Evolutionary conservation across 2,113 vertebrate genomes (phyloP).

Genomic region (Urocitellus parryii): DNA sequence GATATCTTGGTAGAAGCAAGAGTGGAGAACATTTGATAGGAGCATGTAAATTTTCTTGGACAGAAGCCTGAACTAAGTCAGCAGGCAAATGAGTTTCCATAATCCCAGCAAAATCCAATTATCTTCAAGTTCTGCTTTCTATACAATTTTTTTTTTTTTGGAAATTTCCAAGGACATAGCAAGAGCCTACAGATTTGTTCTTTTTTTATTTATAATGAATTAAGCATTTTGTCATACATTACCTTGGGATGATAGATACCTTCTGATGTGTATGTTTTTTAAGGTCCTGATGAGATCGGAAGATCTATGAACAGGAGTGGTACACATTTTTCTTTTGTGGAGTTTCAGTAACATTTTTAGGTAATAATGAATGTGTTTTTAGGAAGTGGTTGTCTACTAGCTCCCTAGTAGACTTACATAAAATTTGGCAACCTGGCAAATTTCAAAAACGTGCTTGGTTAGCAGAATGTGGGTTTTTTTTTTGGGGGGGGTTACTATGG

Average conservation of each 20-base stretch:
- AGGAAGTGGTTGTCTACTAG: not conserved
- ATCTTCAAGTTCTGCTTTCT: not conserved
- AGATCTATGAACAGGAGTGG: not conserved
- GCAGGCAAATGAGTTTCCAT: not conserved
- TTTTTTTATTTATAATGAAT: not conserved
- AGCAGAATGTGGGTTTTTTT: not conserved
- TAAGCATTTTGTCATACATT: not conserved
- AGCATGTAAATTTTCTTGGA: too few species aligned
- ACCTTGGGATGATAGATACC: not conserved
- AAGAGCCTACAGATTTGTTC: not conserved
- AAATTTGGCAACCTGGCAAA: not conserved
- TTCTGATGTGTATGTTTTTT: not conserved
- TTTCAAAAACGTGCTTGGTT: not conserved
- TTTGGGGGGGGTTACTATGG: too few species aligned
- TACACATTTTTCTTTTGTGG: not conserved
- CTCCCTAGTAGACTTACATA: not conserved
- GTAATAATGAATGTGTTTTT: not conserved
- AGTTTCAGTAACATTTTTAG: not conserved
- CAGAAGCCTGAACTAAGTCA: not conserved
- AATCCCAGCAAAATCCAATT: not conserved
- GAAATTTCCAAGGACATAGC: not conserved
- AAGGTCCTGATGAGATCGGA: not conserved
- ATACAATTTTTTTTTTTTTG: not conserved
- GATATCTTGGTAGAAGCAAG: not conserved
- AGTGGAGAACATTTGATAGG: not conserved